These are phyloP conservation scores for Periphyllus acericola DNA, from an alignment of 2,888 invertebrate genomes.

Conservation along the genomic window DNA sequence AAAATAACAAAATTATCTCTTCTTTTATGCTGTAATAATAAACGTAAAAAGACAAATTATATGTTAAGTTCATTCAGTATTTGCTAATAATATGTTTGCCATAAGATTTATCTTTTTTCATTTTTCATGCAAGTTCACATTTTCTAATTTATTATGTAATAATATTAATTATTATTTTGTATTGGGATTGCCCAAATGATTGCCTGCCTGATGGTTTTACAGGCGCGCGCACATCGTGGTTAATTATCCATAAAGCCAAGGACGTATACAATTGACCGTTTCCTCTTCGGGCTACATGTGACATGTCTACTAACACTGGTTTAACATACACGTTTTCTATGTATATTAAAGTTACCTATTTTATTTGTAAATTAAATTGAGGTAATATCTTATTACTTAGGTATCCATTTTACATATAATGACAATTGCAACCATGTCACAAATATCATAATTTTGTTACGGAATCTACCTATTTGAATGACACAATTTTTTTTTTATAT, in stretches of 20 bases:
- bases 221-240: not conserved
- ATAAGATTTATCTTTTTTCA: not conserved
- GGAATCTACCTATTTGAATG: not conserved
- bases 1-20: too few species aligned
- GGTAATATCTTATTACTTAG: not conserved
- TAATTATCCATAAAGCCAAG: conserved; percentile 55
- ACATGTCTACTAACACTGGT: not conserved
- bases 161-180: conserved; percentile 27
- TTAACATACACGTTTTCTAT: conserved; percentile 12
- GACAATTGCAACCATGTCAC: not conserved
- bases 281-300: conserved; percentile 40
- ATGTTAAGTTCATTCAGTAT: not conserved
- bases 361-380: not conserved
- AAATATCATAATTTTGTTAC: conserved; percentile 19
- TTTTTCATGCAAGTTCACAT: not conserved
- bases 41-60: too few species aligned
- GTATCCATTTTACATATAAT: not conserved
- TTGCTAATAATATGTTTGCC: not conserved
- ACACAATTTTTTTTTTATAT: not conserved
- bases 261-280: conserved; percentile 51
- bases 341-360: not conserved
- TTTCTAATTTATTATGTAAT: conserved; percentile 7
- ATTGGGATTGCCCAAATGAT: not conserved
- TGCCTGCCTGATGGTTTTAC: conserved; percentile 8
- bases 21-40: too few species aligned